These are phyloP conservation scores for Triplophysa bombifrons DNA, from an alignment of 2,797 vertebrate genomes.

Conservation along the genomic window DNA sequence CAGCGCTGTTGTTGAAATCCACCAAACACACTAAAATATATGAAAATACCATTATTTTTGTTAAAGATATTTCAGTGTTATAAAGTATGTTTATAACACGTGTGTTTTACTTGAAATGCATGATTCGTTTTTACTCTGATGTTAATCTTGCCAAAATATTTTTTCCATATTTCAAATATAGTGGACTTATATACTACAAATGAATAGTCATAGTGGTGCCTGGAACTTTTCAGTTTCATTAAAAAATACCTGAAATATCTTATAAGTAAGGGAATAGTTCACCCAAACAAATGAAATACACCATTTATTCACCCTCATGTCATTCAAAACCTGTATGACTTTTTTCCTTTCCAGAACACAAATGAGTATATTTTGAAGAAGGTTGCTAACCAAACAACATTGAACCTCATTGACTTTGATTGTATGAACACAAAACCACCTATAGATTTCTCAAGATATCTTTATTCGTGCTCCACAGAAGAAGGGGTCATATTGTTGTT, in stretches of 20 bases:
- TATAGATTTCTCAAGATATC: too few relatives aligned
- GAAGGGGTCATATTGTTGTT: too few relatives aligned
- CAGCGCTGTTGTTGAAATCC: conserved; percentile 71
- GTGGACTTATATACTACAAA: conserved; percentile 56
- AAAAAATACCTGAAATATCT: not conserved
- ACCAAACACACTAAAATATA: conserved; percentile 1
- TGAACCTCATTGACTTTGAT: too few relatives aligned
- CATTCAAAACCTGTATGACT: too few relatives aligned
- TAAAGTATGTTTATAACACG: conserved; percentile 14
- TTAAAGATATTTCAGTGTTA: conserved; percentile 20
- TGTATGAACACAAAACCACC: too few relatives aligned
- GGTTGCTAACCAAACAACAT: too few relatives aligned
- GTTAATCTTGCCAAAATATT: conserved; percentile 43
- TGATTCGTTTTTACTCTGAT: conserved; percentile 24
- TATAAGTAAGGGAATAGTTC: too few relatives aligned
- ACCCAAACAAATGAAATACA: too few relatives aligned
- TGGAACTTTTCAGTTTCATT: not conserved
- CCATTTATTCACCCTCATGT: too few relatives aligned
- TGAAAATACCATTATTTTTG: conserved; percentile 27
- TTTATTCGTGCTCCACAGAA: too few relatives aligned
- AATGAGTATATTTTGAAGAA: too few relatives aligned
- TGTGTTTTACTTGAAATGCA: conserved; percentile 14
- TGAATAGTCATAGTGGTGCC: not conserved
- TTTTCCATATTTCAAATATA: conserved; percentile 63
- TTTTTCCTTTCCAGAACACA: too few relatives aligned